A percentile compares a stretch with the other conserved stretches of the same genome.
phyloP scores from a whole-genome alignment of 2,888 invertebrate genomes.

The Pardosa pseudoannulata region DNA sequence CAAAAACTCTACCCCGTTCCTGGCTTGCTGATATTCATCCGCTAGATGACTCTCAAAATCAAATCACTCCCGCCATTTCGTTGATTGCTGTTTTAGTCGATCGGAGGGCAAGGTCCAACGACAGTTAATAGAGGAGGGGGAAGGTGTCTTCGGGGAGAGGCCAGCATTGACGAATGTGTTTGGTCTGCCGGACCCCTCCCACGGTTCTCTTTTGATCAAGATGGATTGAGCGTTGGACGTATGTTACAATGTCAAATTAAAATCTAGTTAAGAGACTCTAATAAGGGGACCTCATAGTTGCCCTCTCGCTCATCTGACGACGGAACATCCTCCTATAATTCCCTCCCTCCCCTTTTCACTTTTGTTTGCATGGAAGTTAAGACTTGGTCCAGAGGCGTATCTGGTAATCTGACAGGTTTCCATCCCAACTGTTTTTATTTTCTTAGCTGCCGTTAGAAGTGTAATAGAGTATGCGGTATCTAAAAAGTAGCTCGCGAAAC shows the following conservation, averaged over 20 bases:
- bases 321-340: neutral
- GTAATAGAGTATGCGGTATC: too few relatives aligned
- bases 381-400: neutral
- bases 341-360: neutral
- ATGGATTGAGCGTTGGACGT: slow-evolving; percentile 46
- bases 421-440: neutral
- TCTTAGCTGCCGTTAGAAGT: too few relatives aligned
- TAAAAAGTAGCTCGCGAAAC: too few relatives aligned
- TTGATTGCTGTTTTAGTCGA: slow-evolving; percentile 59
- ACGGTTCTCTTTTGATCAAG: slow-evolving; percentile 39
- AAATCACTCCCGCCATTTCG: slow-evolving; percentile 57
- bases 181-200: neutral
- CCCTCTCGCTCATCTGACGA: too few relatives aligned
- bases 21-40: neutral
- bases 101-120: slow-evolving; percentile 10
- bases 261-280: slow-evolving; percentile 54
- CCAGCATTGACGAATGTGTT: slow-evolving; percentile 7
- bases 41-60: slow-evolving; percentile 32
- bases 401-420: neutral
- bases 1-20: neutral
- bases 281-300: slow-evolving; percentile 33
- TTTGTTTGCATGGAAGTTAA: neutral
- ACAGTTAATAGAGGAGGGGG: neutral
- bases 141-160: neutral
- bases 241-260: slow-evolving; percentile 50